phyloP scores from a whole-genome alignment of 2,888 invertebrate species.

The Agelastica alni region DNA sequence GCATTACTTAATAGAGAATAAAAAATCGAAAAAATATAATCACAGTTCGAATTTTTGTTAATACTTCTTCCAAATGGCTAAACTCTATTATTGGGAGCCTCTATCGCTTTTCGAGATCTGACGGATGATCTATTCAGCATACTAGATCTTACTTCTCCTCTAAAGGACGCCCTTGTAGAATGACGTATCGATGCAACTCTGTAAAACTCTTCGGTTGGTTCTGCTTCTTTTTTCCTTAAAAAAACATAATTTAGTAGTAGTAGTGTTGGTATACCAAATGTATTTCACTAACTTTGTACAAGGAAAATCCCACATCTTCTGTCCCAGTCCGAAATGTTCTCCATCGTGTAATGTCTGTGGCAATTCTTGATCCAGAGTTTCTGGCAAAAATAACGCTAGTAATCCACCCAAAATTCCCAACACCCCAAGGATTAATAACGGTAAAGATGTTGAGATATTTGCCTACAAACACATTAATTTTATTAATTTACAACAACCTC shows the following conservation, averaged over 20 bases:
- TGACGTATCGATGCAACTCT: constrained; percentile 51
- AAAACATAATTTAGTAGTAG: not conserved
- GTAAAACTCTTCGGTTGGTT: constrained; percentile 38
- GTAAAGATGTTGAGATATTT: constrained; percentile 71
- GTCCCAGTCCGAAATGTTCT: constrained; percentile 80
- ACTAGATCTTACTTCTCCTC: constrained; percentile 69
- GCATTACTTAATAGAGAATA: not conserved
- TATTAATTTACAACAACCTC: too few species aligned
- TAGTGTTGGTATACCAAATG: constrained; percentile 4
- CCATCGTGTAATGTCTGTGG: constrained; percentile 87
- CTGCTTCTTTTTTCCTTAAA: constrained; percentile 40
- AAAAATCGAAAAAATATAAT: not conserved
- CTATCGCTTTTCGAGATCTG: constrained; percentile 2
- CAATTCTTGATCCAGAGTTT: constrained; percentile 83
- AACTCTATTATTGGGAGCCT: not conserved
- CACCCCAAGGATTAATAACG: constrained; percentile 77
- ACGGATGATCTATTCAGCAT: constrained; percentile 56
- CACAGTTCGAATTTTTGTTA: constrained; percentile 3
- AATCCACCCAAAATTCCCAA: constrained; percentile 76
- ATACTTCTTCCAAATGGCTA: too few species aligned
- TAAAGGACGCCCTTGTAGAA: constrained; percentile 65
- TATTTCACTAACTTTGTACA: constrained; percentile 65
- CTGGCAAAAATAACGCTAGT: constrained; percentile 79
- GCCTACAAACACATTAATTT: constrained; percentile 63
- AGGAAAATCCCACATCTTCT: constrained; percentile 81